Evolutionary conservation across 2,888 invertebrate species (phyloP), one percentile per base, ranked within the genome.

Genomic region (Idaea biselata): DNA sequence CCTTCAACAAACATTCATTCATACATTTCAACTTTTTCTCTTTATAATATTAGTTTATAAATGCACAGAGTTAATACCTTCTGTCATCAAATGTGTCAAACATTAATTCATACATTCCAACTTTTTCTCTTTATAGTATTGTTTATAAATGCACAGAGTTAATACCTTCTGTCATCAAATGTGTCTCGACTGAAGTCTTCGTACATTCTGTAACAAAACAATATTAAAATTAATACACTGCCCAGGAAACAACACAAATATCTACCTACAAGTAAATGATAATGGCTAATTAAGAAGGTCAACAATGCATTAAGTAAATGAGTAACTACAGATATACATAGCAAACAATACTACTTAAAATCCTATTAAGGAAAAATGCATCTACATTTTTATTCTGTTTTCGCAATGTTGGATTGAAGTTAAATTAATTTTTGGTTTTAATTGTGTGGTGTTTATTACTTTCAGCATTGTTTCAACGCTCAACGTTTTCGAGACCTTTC

Each of bases 181-280:
- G 96, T 96, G 91, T 97, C 97, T 74, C 97, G 94, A 90, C 97
- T 97, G 87, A 97, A 97, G 90, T 97, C 97, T 91, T 97, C 97
- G 88, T 96, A 97, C 93, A 96, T 95, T 79, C 96, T 95, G 93
- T 72, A 88, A 82, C 85, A 69, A 44, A 14, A 44, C 8, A 44
- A 44, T 44, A 14, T 25, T 44, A 44, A 44, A 44, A 14, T 44
- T 44, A 8, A 7, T 17, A 16, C 16, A 17, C 55, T 55, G 17
- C 16, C 16, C 55, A 3, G 11, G 44, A 44, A 16, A 55, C 7
- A 17, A 4, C 16, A 55, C 55, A 16, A 16, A 55, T 8, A 16
- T 16, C 55, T 55, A 17, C 55, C 11, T 16, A 17, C 55, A 55
- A 16, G 16, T 16, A 16, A n/a, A 55, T 7, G 55, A 16, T 17